Conservation (phyloP, 1,140 invertebrate genomes). For the Plectus sambesii region DNA sequence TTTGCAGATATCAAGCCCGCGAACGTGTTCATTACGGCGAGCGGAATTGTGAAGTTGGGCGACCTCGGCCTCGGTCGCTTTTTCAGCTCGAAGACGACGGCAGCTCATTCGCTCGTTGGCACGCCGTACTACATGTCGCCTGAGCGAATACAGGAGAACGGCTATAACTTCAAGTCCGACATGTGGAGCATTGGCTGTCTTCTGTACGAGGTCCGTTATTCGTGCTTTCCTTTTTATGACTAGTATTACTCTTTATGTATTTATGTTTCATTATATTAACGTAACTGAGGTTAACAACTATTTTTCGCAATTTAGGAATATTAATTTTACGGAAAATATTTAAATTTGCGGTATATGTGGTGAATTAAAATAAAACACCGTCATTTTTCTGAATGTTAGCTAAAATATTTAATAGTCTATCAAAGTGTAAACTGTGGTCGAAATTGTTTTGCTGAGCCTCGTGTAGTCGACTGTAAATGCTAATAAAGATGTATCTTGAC, state of each 20-base stretch:
- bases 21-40: constrained; percentile 64
- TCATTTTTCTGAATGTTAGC: too few relatives aligned
- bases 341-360: too few relatives aligned
- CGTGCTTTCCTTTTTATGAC: constrained; percentile 11
- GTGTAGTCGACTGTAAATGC: constrained; percentile 15
- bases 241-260: constrained; percentile 1
- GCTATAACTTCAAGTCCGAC: constrained; percentile 68
- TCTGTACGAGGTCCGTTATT: constrained; percentile 60
- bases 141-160: constrained; percentile 61
- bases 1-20: constrained; percentile 64
- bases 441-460: constrained; percentile 4
- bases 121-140: constrained; percentile 76
- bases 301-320: too few relatives aligned
- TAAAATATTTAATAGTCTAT: too few relatives aligned
- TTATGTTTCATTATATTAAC: too few relatives aligned
- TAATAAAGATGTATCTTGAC: neutral
- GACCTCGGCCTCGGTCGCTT: constrained; percentile 64
- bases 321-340: too few relatives aligned
- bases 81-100: constrained; percentile 56
- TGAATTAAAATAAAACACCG: too few relatives aligned
- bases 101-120: constrained; percentile 62
- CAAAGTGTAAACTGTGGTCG: too few relatives aligned
- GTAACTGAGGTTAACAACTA: too few relatives aligned
- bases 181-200: constrained; percentile 70
- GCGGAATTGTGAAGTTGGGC: constrained; percentile 64